These are phyloP conservation scores for Oscheius myriophilus DNA, from an alignment of 2,888 invertebrate species.

Conservation along the genomic window DNA sequence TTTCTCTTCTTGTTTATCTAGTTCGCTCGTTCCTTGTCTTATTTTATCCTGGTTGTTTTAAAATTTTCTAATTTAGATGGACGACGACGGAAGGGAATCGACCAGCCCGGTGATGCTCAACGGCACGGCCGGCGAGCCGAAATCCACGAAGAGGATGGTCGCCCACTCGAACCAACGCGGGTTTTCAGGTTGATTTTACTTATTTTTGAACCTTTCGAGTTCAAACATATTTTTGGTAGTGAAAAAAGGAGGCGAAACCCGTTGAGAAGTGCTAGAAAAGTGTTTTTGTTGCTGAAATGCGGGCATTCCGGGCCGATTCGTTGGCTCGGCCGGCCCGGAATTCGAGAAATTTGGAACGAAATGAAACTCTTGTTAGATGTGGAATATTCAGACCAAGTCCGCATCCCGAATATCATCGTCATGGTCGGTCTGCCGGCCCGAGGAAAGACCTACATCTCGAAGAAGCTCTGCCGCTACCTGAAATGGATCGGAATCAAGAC, in stretches of 20 bases:
- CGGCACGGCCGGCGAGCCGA: neutral
- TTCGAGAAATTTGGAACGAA: neutral
- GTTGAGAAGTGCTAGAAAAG: neutral
- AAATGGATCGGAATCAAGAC: slow-evolving; percentile 99
- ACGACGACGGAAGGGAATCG: neutral
- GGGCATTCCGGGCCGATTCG: no score
- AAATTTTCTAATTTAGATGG: neutral
- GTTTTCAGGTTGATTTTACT: slow-evolving; percentile 39
- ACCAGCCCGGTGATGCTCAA: slow-evolving; percentile 1
- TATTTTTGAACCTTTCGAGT: neutral
- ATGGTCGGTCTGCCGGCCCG: slow-evolving; percentile 98
- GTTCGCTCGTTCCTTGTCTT: no score
- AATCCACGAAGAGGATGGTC: slow-evolving; percentile 46
- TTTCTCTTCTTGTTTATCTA: no score
- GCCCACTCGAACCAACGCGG: slow-evolving; percentile 50
- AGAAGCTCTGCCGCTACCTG: slow-evolving; percentile 94
- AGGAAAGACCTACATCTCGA: slow-evolving; percentile 98
- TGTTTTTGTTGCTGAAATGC: neutral
- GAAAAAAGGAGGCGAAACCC: neutral
- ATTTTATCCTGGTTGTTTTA: no score
- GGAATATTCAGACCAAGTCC: slow-evolving; percentile 60
- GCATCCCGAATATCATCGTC: slow-evolving; percentile 90
- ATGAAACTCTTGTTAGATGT: neutral
- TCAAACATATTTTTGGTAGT: no score
- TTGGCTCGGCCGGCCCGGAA: no score